Base-by-base conservation (phyloP, 2,797 vertebrate genomes). In the Characodon lateralis region DNA sequence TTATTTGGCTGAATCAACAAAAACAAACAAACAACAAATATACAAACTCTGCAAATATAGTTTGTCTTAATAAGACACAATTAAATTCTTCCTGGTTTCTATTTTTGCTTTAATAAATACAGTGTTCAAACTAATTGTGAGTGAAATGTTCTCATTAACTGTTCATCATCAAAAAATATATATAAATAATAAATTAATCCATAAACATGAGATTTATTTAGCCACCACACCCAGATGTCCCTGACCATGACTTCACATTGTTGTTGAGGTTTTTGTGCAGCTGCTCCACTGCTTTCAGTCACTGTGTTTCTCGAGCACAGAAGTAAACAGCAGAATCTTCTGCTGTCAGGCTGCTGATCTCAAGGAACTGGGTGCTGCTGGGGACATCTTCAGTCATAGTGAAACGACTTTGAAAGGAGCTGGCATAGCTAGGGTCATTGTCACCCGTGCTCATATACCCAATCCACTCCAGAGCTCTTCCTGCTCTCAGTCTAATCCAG, bases 251-350 rank as follows among this genome's bases (percentile, higher is more conserved):
- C 16, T 6, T 43, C 65, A 24, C 5, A 43, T 12, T 68, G 39
- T 43, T 43, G 7, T n/a, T 0, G 22, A 43, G 10, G 39, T 43
- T 43, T 68, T 68, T 41, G 65, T 68, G 10, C 65, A 68, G 65
- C 39, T 68, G 35, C 1, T 68, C 1, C 10, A 12, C 65, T 68
- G 39, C 22, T 13, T 68, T 68, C 65, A 24, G 9, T 68, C 65
- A 68, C 31, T 68, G 65, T 68, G 65, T 43, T 4, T 68, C 0
- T 24, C 65, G 65, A 68, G 65, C 39, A 6, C 65, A 68, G 65
- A 68, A 68, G 10, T 68, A 68, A 68, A 68, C 39, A 68, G 65
- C 65, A 68, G 65, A 68, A 43, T 68, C 39, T 68, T 41, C 65
- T 12, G 65, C 65, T 43, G 39, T 68, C 65, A 68, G 39, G 0